Evolutionary conservation across 2,113 vertebrate genomes (phyloP), one percentile per base, ranked within the genome.

Genomic region (Rhodinocichla rosea): DNA sequence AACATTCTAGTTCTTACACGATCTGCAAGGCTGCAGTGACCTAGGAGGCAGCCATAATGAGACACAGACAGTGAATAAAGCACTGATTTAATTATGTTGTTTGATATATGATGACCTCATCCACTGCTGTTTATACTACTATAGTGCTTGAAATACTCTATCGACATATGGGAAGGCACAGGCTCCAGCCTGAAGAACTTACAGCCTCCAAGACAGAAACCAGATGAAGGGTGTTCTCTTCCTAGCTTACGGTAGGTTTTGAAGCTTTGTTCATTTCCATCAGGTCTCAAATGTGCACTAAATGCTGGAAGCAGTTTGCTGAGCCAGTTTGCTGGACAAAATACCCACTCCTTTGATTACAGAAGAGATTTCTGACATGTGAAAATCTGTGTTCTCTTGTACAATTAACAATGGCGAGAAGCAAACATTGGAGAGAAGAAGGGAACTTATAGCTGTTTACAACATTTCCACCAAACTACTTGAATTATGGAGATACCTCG

Each of bases 31-130:
- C 76, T 92, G 82, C 79, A 78, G 68, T 96, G 90, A 96, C 95
- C 90, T 94, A 90, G 69, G 73, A 96, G 94, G 78, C 82, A 95
- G 84, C 53, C 82, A 76, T 95, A 97, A 97, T 91, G 87, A 95
- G 93, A 95, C 40, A 89, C 96, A 97, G 95, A 71, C 83, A 94
- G 93, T 53, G 83, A 95, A 90, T 84, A 92, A 92, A 94, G 81
- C 91, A 91, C 89, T 97, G 89, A 94, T 96, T 96, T 96, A 96
- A 96, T 97, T 97, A 95, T 76, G 57, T 64, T 81, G 86, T 92
- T 96, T 96, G 93, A 97, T 95, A 97, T 90, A 93, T 73, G 70
- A 94, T 96, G 95, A 95, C 90, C 93, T 96, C 94, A 94, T 89
- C 83, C 74, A 65, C 86, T 89, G 64, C 73, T 96, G 92, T 96